Evolutionary conservation across 1,140 invertebrate species (phyloP).

Genomic region (Macrocentrus cingulum): DNA sequence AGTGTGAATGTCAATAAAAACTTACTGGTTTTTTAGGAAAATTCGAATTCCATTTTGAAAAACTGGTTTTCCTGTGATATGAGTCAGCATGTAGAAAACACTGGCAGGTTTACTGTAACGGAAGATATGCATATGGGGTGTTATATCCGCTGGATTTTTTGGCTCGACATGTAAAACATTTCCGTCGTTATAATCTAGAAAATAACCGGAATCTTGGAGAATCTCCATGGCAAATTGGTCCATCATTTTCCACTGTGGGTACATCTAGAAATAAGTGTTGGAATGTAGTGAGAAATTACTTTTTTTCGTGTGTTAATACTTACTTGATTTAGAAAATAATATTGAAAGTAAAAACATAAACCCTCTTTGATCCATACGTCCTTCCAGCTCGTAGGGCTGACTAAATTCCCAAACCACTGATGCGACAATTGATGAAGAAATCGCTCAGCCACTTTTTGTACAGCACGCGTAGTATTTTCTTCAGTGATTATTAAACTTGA

Average conservation of each 20-base stretch:
- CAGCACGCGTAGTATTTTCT: conserved; percentile 49
- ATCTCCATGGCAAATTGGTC: conserved; percentile 31
- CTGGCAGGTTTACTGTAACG: conserved; percentile 53
- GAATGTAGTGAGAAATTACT: neutral
- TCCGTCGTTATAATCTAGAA: conserved; percentile 32
- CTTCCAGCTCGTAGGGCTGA: conserved; percentile 61
- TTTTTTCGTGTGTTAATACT: neutral
- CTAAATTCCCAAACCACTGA: conserved; percentile 65
- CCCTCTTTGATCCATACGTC: conserved; percentile 60
- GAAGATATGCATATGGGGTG: conserved; percentile 19
- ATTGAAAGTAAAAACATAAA: conserved; percentile 57
- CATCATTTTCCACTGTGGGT: conserved; percentile 48
- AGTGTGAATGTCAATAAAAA: conserved; percentile 17
- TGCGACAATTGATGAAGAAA: conserved; percentile 70
- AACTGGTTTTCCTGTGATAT: conserved; percentile 55
- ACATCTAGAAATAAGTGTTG: conserved; percentile 32
- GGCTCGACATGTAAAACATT: conserved; percentile 25
- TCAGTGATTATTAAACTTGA: no score
- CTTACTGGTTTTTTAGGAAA: conserved; percentile 58
- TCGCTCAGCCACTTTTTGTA: conserved; percentile 55
- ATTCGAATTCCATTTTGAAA: conserved; percentile 53
- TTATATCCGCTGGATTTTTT: conserved; percentile 27
- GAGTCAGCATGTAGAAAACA: conserved; percentile 60
- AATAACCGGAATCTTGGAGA: conserved; percentile 52
- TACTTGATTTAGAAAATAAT: conserved; percentile 37